Evolutionary conservation across 2,113 vertebrate genomes (phyloP).

Genomic region (Phyllostomus hastatus): DNA sequence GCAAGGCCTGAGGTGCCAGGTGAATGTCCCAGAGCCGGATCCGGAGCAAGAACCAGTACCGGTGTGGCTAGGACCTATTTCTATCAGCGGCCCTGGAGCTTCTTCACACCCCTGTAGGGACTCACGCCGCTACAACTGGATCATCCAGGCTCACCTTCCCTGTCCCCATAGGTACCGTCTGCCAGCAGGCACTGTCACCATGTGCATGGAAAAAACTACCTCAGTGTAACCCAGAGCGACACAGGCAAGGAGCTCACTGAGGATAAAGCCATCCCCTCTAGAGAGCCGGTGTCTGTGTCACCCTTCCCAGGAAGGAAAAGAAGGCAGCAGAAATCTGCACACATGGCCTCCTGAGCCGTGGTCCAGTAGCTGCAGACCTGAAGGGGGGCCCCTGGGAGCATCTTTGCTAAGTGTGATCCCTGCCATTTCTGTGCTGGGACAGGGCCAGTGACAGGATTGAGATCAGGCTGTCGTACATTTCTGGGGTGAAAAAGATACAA

Average conservation of each 20-base stretch:
- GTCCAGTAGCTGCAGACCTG: not conserved
- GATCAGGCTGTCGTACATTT: not conserved
- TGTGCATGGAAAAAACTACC: constrained; percentile 84
- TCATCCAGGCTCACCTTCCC: constrained; percentile 68
- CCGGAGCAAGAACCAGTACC: not conserved
- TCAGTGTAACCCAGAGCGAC: constrained; percentile 90
- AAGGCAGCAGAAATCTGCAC: not conserved
- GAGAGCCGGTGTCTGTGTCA: not conserved
- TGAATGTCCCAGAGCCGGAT: not conserved
- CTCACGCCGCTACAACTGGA: not conserved
- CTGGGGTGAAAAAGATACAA: not conserved
- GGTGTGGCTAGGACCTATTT: constrained; percentile 74
- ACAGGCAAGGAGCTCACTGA: constrained; percentile 27
- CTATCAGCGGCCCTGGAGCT: constrained; percentile 73
- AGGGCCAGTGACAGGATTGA: not conserved
- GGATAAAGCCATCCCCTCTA: not conserved
- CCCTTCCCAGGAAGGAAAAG: not conserved
- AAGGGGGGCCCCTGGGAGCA: not conserved
- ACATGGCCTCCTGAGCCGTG: not conserved
- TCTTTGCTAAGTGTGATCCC: not conserved
- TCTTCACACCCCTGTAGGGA: constrained; percentile 74
- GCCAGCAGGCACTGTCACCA: constrained; percentile 89
- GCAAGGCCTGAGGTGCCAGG: not conserved
- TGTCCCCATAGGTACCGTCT: constrained; percentile 79
- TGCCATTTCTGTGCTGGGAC: not conserved